phyloP scores from a whole-genome alignment of 2,113 vertebrate species.

The Microtus oregoni region DNA sequence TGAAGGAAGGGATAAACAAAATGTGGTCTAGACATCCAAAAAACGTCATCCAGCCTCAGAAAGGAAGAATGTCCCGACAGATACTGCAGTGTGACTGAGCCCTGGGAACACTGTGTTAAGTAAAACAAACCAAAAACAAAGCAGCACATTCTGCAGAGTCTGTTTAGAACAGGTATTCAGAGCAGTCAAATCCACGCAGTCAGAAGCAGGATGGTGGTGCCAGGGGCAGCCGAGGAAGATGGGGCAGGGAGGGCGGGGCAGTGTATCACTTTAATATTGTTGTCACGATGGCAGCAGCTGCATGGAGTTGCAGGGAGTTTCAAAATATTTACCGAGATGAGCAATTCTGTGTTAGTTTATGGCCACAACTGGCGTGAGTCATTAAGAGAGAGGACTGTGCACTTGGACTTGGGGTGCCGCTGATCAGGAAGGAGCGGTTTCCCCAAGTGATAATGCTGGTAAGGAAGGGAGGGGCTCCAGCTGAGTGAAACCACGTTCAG shows the following conservation, averaged over 20 bases:
- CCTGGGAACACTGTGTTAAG: background rate
- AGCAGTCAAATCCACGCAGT: background rate
- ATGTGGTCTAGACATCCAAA: background rate
- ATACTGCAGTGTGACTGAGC: background rate
- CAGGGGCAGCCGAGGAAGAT: no score
- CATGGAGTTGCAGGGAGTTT: conserved; percentile 16
- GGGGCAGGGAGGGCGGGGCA: background rate
- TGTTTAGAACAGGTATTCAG: background rate
- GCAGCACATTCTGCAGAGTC: background rate
- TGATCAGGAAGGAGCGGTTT: conserved; percentile 39
- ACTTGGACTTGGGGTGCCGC: background rate
- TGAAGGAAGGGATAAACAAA: conserved; percentile 16
- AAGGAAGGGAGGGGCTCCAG: background rate
- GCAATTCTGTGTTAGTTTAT: background rate
- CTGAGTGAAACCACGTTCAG: background rate
- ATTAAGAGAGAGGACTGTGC: conserved; percentile 42
- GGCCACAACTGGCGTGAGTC: background rate
- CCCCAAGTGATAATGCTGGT: background rate
- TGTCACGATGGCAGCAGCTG: background rate
- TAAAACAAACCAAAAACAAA: background rate
- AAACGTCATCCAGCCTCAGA: background rate
- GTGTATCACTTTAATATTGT: background rate
- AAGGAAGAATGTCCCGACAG: background rate
- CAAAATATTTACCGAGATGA: conserved; percentile 59
- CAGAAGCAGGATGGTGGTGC: background rate